Evolutionary conservation across 30 jellyfish, hydroid and myxozoan species (phyloP).

Genomic region (Nemopilema nomurai): DNA sequence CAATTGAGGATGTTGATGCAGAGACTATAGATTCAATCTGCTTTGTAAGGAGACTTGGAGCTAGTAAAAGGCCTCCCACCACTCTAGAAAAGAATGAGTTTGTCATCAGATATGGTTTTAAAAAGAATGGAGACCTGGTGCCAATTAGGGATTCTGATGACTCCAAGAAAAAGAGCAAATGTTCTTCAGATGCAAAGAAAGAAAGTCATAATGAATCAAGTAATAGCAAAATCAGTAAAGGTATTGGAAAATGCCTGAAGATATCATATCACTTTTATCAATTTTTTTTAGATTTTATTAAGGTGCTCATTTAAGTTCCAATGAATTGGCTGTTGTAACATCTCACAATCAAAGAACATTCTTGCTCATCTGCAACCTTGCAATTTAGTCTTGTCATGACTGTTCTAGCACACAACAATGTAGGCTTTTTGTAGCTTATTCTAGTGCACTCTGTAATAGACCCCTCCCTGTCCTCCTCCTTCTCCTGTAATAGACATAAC

Average conservation of each 20-base stretch:
- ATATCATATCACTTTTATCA: too few relatives aligned
- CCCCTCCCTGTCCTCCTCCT: too few relatives aligned
- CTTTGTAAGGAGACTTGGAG: neutral
- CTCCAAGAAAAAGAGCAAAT: neutral
- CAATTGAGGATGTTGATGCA: constrained; percentile 84
- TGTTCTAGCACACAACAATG: too few relatives aligned
- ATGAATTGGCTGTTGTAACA: too few relatives aligned
- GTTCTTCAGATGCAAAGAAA: neutral
- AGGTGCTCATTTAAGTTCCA: too few relatives aligned
- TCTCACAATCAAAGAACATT: too few relatives aligned
- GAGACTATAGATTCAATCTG: constrained; percentile 66
- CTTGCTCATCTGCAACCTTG: too few relatives aligned
- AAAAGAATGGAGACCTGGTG: constrained; percentile 10
- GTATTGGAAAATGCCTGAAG: neutral
- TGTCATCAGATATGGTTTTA: constrained; percentile 50
- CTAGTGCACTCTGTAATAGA: too few relatives aligned
- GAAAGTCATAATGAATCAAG: neutral
- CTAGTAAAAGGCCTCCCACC: neutral
- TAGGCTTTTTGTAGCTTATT: too few relatives aligned
- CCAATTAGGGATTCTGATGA: neutral
- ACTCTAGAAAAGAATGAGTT: constrained; percentile 8
- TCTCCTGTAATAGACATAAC: too few relatives aligned
- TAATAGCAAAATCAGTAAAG: neutral
- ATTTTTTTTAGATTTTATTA: too few relatives aligned
- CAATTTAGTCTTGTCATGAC: too few relatives aligned